Base-by-base conservation (phyloP, 2,113 vertebrate genomes). In the Centropus bengalensis region DNA sequence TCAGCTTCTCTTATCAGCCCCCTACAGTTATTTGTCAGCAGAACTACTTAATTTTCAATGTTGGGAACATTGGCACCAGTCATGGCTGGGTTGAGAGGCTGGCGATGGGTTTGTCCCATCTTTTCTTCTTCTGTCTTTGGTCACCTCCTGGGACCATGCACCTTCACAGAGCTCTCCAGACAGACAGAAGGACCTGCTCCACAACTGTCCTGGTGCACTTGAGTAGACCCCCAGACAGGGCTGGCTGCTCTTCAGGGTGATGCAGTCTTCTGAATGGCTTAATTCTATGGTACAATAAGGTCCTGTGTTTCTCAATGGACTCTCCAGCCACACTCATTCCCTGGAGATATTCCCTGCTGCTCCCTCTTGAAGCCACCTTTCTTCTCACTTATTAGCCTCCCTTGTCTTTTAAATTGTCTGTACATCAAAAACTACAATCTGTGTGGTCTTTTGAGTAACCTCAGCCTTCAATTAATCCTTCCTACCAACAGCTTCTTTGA, bases 41-140 rank as follows among this genome's bases (percentile, higher is more conserved):
- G 66, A 2, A 6, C 55, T 5, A 19, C 6, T 11, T 40, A 20
- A 0, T 52, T 81, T 10, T 30, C n/a, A 26, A 1, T 0, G 1
- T 26, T 69, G 63, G 73, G 49, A 71, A 8, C 16, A 2, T 7
- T 36, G 74, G n/a, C 33, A 12, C 19, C 56, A 70, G 56, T 11
- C n/a, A 51, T 27, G 73, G 8, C 51, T 1, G 3, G 51, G 32
- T 8, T 59, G 80, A 77, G 59, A 33, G 76, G 9, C 8, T 23
- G 26, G 17, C 73, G 40, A 24, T 47, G 71, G 33, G 23, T 66
- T 77, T 66, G 30, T 66, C 68, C 63, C 23, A 28, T 20, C 21
- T 68, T 44, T 44, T 32, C 26, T 44, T 83, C 59, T 55, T 10
- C 23, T 76, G 55, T 20, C 27, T 42, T 54, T 62, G 45, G n/a